Conservation (phyloP, 2,888 invertebrate species). For the Cremastobaeus sp. region DNA sequence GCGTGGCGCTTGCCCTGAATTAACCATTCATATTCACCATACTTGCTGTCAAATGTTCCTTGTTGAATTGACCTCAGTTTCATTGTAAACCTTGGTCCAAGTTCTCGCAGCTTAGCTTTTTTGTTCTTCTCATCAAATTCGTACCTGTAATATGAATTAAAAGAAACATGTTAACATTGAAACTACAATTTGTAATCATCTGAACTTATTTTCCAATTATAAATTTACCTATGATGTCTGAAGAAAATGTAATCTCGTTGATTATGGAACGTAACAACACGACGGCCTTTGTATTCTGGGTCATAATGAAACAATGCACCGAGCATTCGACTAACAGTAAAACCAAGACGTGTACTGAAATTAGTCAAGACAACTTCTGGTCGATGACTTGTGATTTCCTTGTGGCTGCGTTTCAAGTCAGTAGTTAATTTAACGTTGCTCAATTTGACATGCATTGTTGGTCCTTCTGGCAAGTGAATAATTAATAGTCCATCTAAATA, state of each 20-base stretch:
- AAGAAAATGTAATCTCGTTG: conserved; percentile 99
- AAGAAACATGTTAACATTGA: background rate
- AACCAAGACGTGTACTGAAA: conserved; percentile 95
- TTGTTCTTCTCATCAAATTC: conserved; percentile 90
- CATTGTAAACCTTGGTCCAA: conserved; percentile 98
- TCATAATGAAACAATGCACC: conserved; percentile 96
- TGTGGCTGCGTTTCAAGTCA: conserved; percentile 87
- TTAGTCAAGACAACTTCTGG: conserved; percentile 97
- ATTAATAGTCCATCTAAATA: conserved; percentile 90
- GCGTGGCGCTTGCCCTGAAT: conserved; percentile 93
- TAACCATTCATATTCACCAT: conserved; percentile 98
- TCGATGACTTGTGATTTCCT: conserved; percentile 90
- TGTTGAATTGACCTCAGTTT: conserved; percentile 95
- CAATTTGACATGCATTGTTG: conserved; percentile 96
- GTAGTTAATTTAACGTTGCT: conserved; percentile 94
- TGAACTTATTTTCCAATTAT: background rate
- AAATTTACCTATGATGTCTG: conserved; percentile 89
- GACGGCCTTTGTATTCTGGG: conserved; percentile 95
- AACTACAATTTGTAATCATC: background rate
- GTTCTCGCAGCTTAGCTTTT: conserved; percentile 88
- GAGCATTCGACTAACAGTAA: conserved; percentile 94
- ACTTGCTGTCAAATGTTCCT: conserved; percentile 98
- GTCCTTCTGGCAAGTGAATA: conserved; percentile 96
- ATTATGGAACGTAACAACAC: conserved; percentile 98
- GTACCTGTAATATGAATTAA: conserved; percentile 83